Base-by-base conservation (phyloP, 1,140 invertebrate species). In the Bemisia tabaci region DNA sequence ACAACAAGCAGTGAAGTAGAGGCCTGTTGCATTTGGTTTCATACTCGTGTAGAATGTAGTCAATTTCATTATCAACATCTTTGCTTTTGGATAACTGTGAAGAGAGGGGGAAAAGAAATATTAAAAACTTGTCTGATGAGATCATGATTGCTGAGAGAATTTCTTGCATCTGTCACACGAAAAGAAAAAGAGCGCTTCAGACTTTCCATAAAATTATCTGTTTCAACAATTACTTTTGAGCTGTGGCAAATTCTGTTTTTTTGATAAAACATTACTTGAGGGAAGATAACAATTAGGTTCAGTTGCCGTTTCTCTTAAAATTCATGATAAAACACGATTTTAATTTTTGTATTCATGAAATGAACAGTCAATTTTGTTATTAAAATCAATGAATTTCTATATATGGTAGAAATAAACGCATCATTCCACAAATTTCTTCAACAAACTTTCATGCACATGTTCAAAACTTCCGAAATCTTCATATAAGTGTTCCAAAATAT, bases 41-140 rank as follows among this genome's bases (percentile, higher is more conserved):
- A 81, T 97, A 98, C 71, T 97, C 92, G 74, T 95, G 92, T 39
- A 99, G 80, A 65, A 98, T 80, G 82, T 98, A 94, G 79, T 98
- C 96, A 73, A 99, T 95, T 75, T 98, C 95, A 82, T 98, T 96
- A 74, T 99, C 97, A 69, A 98, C 80, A 77, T 99, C 96, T 62
- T 94, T 89, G 72, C 89, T 91, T 76, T 90, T 86, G 11, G 89
- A 84, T 77, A 99, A 81, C 91, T 95, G 77, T 22, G 83, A 85
- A 69, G 72, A 26, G 72, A 73, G 71, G 48, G n/a, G 25, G 62
- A 69, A 59, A 22, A 39, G 2, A 58, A 12, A 65, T 11, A 59
- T 23, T 24, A 26, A 60, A 33, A 23, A 59, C 33, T 11, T 60
- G 22, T 59, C 26, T 23, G 26, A 11, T 60, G 17, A 33, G 25